Conservation (phyloP, 2,888 invertebrate genomes). For the Tridacna crocea region DNA sequence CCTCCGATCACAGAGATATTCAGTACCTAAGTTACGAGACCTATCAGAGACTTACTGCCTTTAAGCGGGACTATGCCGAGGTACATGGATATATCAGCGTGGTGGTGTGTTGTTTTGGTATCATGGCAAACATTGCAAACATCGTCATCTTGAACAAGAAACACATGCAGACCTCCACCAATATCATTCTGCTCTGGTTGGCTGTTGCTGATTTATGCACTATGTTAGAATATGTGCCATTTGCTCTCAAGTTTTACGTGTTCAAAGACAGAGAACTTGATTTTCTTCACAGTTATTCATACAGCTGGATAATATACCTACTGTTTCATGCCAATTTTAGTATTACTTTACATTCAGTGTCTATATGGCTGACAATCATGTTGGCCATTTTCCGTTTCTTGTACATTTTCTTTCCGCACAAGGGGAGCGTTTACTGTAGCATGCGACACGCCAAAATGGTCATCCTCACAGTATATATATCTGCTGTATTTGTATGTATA, state of each 20-base stretch:
- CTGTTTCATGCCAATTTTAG: conserved; percentile 94
- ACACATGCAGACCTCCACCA: conserved; percentile 96
- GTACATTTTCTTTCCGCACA: conserved; percentile 90
- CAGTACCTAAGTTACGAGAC: conserved; percentile 27
- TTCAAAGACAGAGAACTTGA: conserved; percentile 70
- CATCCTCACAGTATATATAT: conserved; percentile 92
- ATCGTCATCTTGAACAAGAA: conserved; percentile 94
- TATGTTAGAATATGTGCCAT: conserved; percentile 95
- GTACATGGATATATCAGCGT: conserved; percentile 94
- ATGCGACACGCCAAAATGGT: conserved; percentile 92
- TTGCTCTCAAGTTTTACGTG: conserved; percentile 89
- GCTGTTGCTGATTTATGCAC: conserved; percentile 96
- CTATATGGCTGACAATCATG: conserved; percentile 96
- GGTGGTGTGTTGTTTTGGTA: conserved; percentile 94
- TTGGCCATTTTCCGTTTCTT: conserved; percentile 95
- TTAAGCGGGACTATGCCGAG: conserved; percentile 67
- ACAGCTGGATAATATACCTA: conserved; percentile 84
- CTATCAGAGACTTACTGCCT: conserved; percentile 31
- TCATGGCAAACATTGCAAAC: conserved; percentile 95
- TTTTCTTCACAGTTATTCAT: conserved; percentile 76
- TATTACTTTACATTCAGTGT: conserved; percentile 94
- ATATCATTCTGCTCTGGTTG: conserved; percentile 92
- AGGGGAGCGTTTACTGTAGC: conserved; percentile 92
- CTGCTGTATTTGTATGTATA: conserved; percentile 92
- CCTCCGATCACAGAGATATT: background rate